These are phyloP conservation scores for Percina caprodes DNA, from an alignment of 2,113 vertebrate species.

Conservation along the genomic window DNA sequence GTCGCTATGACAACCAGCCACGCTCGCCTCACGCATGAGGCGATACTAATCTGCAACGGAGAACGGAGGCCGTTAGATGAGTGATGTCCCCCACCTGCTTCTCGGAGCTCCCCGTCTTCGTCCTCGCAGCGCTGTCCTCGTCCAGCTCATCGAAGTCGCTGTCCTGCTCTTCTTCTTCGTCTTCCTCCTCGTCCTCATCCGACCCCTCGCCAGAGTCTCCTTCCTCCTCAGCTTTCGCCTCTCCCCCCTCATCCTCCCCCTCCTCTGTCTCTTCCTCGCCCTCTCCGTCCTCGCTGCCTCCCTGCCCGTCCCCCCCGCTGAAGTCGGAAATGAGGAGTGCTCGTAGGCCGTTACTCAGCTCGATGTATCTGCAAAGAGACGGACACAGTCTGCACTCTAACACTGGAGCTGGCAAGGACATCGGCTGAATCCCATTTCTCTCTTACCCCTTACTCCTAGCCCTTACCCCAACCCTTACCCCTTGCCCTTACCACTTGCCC, in stretches of 20 bases:
- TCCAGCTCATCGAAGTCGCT: conserved; percentile 80
- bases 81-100: conserved; percentile 94
- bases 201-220: conserved; percentile 53
- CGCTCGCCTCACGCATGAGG: too few species aligned
- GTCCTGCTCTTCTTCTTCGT: conserved; percentile 84
- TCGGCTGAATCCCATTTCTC: too few species aligned
- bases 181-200: conserved; percentile 80
- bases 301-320: conserved; percentile 77
- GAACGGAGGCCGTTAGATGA: too few species aligned
- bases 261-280: conserved; percentile 19
- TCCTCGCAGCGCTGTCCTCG: conserved; percentile 67
- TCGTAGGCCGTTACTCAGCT: conserved; percentile 90
- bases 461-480: too few species aligned
- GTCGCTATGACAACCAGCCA: too few species aligned
- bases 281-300: conserved; percentile 29
- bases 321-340: conserved; percentile 95
- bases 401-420: background rate
- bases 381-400: background rate
- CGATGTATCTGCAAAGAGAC: conserved; percentile 86
- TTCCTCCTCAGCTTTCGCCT: conserved; percentile 72
- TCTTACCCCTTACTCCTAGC: too few species aligned
- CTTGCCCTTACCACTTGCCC: too few species aligned
- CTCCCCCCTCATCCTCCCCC: conserved; percentile 78
- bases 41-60: too few species aligned
- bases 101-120: conserved; percentile 87